A percentile compares a stretch with the other conserved stretches of the same genome.
These are phyloP conservation scores for Ptilorrhoa leucosticta DNA, from an alignment of 2,113 vertebrate species.

Conservation along the genomic window DNA sequence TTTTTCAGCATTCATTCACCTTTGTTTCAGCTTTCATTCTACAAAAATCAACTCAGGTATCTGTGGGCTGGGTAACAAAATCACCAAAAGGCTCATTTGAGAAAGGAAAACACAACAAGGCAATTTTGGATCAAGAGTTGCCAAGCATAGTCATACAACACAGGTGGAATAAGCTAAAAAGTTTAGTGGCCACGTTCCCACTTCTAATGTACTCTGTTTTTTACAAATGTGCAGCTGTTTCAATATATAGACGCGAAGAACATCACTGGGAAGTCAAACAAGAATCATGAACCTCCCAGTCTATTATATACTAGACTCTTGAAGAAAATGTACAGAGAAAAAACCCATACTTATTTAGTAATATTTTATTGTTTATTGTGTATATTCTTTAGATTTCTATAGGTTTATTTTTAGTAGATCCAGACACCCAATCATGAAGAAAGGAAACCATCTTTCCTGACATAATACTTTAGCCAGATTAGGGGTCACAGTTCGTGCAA, in stretches of 20 bases:
- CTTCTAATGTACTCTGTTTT: not conserved
- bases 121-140: not conserved
- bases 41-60: not conserved
- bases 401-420: not conserved
- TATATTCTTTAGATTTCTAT: not conserved
- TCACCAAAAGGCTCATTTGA: not conserved
- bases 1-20: not conserved
- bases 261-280: not conserved
- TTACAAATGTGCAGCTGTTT: not conserved
- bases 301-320: not conserved
- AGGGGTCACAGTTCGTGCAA: not conserved
- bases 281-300: not conserved
- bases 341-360: not conserved
- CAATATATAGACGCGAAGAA: not conserved
- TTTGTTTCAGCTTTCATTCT: not conserved
- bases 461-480: not conserved
- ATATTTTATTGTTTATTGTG: not conserved
- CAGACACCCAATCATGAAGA: not conserved
- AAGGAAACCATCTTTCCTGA: not conserved
- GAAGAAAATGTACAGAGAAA: not conserved
- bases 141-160: not conserved
- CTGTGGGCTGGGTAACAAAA: not conserved
- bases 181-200: not conserved
- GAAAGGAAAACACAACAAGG: not conserved
- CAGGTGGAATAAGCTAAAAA: not conserved